Evolutionary conservation across 2,797 vertebrate species (phyloP).

Genomic region (Sciurus carolinensis): DNA sequence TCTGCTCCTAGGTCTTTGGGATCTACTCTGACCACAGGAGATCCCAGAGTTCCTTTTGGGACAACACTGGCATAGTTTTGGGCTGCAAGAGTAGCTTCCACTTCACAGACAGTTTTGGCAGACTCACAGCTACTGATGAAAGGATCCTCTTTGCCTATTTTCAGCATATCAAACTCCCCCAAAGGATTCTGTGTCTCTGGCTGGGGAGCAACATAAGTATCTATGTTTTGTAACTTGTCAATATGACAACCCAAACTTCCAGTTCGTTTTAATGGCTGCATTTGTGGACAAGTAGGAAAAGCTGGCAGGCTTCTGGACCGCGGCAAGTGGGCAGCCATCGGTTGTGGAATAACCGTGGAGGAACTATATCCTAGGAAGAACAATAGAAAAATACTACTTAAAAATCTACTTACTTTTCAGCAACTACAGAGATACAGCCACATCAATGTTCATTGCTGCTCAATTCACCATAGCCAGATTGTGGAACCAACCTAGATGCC

Average conservation of each 20-base stretch:
- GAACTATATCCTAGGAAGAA: slow-evolving; percentile 76
- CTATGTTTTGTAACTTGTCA: slow-evolving; percentile 82
- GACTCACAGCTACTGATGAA: slow-evolving; percentile 97
- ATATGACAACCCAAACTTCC: slow-evolving; percentile 80
- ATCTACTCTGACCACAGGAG: slow-evolving; percentile 76
- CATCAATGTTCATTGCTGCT: no score
- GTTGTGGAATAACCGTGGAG: slow-evolving; percentile 58
- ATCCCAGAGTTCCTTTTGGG: slow-evolving; percentile 79
- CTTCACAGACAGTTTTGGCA: slow-evolving; percentile 94
- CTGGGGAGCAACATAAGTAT: slow-evolving; percentile 77
- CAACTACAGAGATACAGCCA: no score
- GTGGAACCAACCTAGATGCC: no score
- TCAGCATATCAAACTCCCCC: slow-evolving; percentile 91
- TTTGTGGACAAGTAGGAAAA: slow-evolving; percentile 91
- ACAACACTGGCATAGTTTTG: slow-evolving; percentile 78
- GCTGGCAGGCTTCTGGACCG: slow-evolving; percentile 92
- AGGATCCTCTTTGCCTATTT: slow-evolving; percentile 90
- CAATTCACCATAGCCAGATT: no score
- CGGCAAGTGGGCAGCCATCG: slow-evolving; percentile 78
- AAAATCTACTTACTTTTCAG: not conserved
- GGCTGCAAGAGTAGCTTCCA: slow-evolving; percentile 80
- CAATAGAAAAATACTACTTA: slow-evolving; percentile 53
- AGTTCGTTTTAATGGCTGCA: slow-evolving; percentile 78
- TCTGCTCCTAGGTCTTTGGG: slow-evolving; percentile 83
- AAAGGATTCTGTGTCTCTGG: slow-evolving; percentile 81